Evolutionary conservation across 1,140 invertebrate species (phyloP), one percentile per base, ranked within the genome.

Genomic region (Conus ventricosus): DNA sequence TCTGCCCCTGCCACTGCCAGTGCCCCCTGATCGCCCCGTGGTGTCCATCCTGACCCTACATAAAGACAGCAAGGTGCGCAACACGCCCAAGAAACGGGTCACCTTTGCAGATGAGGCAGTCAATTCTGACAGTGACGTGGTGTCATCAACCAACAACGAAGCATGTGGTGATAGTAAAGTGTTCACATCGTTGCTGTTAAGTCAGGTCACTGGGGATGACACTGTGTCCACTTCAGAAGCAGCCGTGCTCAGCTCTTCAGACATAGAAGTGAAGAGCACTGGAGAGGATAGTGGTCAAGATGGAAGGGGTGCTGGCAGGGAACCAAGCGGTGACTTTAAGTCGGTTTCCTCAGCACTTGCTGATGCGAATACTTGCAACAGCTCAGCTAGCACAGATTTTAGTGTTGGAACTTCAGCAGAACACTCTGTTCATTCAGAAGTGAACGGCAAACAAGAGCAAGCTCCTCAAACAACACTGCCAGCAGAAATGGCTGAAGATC

Each of bases 61-160:
- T 20, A 89, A 90, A 76, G 88, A 92, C 76, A 84, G 54, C 54
- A 92, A 91, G 76, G 85, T 90, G 10, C 55, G 84, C 60, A 71
- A 71, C 13, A 71, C 67, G 20, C 67, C 67, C 67, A 94, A 94
- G 88, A 93, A 94, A 71, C 88, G 91, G 60, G 93, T 94, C 13
- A 94, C 93, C 76, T 94, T 94, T 91, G 92, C 92, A 83, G 93
- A 94, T 71, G 93, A 94, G 15, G 89, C 90, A 11, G 78, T 89
- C 0, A 92, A 92, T 84, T 93, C 92, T 10, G 93, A 94, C 67
- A 93, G 91, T 89, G 93, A 94, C 54, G 90, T 93, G 88, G 80
- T 90, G 75, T 27, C 90, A 25, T 85, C 85, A 5, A 27, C 85
- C 0, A 87, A 87, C 53, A 71, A 20, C 4, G 85, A 87, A 55